Conservation (phyloP, 1,140 invertebrate genomes). For the Pectinophora gossypiella region DNA sequence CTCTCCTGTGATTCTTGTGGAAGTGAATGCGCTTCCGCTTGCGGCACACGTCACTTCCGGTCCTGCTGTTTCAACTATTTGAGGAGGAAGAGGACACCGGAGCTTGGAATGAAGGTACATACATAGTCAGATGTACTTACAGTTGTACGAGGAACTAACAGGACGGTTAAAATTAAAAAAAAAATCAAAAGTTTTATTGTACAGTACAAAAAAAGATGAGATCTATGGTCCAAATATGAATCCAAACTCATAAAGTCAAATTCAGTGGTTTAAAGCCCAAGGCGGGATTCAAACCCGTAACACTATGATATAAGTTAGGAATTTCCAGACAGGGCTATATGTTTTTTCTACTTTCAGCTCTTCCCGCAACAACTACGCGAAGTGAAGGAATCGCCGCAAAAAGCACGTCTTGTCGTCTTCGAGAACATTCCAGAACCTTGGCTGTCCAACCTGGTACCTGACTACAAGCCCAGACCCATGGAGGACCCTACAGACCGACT, state of each 20-base stretch:
- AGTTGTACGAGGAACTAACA: too few species aligned
- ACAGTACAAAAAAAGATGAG: too few species aligned
- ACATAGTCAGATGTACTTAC: too few species aligned
- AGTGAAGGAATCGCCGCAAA: slow-evolving; percentile 6
- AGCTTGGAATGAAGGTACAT: slow-evolving; percentile 17
- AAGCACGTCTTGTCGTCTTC: not conserved
- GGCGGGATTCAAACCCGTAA: too few species aligned
- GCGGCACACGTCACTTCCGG: slow-evolving; percentile 75
- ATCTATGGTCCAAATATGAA: too few species aligned
- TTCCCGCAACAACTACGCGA: slow-evolving; percentile 20
- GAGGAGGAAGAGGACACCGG: slow-evolving; percentile 40
- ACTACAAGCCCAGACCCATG: slow-evolving; percentile 25
- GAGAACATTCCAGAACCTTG: slow-evolving; percentile 22
- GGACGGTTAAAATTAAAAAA: too few species aligned
- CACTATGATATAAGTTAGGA: too few species aligned
- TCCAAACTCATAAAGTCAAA: too few species aligned
- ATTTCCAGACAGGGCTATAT: too few species aligned
- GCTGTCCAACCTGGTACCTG: slow-evolving; percentile 19
- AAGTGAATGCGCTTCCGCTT: slow-evolving; percentile 73
- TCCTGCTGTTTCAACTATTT: slow-evolving; percentile 69
- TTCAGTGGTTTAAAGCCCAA: too few species aligned
- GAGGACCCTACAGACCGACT: slow-evolving; percentile 31
- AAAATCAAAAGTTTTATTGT: too few species aligned
- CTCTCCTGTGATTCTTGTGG: slow-evolving; percentile 75
- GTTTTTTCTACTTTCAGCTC: slow-evolving; percentile 25